A percentile compares a stretch with the other conserved stretches of the same genome.
Conservation (phyloP, 1,140 invertebrate species). For the Eupeodes corollae region DNA sequence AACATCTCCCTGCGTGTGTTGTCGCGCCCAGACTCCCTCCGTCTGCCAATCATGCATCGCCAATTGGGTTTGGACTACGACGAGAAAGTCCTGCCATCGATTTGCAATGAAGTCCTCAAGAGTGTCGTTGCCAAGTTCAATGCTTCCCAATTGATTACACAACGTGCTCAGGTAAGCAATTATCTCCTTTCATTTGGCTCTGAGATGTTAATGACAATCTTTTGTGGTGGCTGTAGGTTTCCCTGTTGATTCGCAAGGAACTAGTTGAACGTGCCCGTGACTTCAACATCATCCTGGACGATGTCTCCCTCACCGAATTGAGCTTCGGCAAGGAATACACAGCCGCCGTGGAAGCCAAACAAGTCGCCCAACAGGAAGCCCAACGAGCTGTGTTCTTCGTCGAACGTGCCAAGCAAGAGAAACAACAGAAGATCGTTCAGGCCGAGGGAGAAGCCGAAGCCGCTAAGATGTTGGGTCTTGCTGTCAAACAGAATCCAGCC, state of each 20-base stretch:
- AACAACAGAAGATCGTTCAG: conserved; percentile 98
- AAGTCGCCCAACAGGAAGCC: conserved; percentile 98
- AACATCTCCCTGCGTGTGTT: conserved; percentile 95
- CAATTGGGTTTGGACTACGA: conserved; percentile 80
- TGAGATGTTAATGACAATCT: conserved; percentile 2
- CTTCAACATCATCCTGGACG: conserved; percentile 98
- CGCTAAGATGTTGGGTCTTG: conserved; percentile 94
- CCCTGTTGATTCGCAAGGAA: conserved; percentile 84
- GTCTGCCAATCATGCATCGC: conserved; percentile 79
- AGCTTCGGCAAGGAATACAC: conserved; percentile 99
- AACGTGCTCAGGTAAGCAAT: conserved; percentile 76
- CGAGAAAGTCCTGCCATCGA: conserved; percentile 90
- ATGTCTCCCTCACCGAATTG: conserved; percentile 98
- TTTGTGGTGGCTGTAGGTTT: conserved; percentile 45
- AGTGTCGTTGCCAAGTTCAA: conserved; percentile 99
- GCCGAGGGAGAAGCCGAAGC: conserved; percentile 99
- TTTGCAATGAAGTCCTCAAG: conserved; percentile 98
- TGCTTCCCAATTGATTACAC: conserved; percentile 97
- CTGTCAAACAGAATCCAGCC: conserved; percentile 88
- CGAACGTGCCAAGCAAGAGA: conserved; percentile 93
- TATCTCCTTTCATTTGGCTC: neutral
- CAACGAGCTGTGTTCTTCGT: conserved; percentile 97
- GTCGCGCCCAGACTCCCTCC: conserved; percentile 75
- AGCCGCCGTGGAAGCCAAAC: conserved; percentile 98
- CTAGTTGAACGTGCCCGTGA: conserved; percentile 93